Evolutionary conservation across 30 jellyfish, hydroid and myxozoan genomes (phyloP).

Genomic region (Calvadosia cruxmelitensis): DNA sequence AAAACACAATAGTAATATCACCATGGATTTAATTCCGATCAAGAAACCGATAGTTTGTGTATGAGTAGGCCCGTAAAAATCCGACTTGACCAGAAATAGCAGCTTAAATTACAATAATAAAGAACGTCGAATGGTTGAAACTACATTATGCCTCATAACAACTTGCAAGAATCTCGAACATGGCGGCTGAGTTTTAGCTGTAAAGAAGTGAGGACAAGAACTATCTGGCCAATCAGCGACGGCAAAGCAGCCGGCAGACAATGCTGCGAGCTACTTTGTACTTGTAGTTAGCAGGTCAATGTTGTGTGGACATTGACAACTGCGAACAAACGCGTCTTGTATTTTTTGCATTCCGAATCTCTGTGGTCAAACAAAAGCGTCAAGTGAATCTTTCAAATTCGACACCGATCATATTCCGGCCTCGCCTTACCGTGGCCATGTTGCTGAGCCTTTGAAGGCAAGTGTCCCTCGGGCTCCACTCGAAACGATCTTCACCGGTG

Average conservation of each 20-base stretch:
- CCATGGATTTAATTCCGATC: not conserved
- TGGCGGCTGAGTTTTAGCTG: not conserved
- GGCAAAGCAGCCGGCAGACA: not conserved
- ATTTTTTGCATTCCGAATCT: not conserved
- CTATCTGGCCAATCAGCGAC: not conserved
- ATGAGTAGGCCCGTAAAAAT: too few relatives aligned
- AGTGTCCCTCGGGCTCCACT: too few relatives aligned
- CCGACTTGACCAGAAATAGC: not conserved
- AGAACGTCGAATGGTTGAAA: too few relatives aligned
- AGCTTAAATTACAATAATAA: not conserved
- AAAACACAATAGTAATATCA: not conserved
- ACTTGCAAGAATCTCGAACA: not conserved
- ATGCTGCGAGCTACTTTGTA: not conserved
- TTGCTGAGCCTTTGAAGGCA: not conserved
- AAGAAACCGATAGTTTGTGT: too few relatives aligned
- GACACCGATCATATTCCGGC: not conserved
- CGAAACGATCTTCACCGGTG: too few relatives aligned
- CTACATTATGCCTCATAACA: not conserved
- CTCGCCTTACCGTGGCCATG: conserved; percentile 2
- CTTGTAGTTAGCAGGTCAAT: not conserved
- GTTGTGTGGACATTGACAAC: not conserved
- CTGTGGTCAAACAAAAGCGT: not conserved
- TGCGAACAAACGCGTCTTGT: not conserved
- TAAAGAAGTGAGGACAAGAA: not conserved
- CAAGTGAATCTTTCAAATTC: not conserved